Conservation (phyloP, 2,113 vertebrate genomes). For the Gallinago undulata region DNA sequence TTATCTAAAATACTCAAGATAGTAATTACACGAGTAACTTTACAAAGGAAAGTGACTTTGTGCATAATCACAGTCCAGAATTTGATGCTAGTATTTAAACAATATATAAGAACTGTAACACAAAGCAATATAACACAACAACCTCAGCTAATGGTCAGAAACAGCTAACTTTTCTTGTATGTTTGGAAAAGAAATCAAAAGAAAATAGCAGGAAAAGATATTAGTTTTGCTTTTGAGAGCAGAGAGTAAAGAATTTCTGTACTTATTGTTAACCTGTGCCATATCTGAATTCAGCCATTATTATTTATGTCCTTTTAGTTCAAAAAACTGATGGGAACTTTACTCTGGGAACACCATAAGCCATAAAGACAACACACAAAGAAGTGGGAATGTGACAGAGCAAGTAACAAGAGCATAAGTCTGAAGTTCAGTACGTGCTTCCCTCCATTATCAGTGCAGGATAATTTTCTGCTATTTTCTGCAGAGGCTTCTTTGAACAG, state of each 20-base stretch:
- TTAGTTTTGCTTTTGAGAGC: neutral
- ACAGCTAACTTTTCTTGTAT: neutral
- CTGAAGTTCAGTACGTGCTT: neutral
- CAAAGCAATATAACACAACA: neutral
- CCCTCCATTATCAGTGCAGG: neutral
- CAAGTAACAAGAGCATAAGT: neutral
- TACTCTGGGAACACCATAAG: neutral
- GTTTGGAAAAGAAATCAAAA: slow-evolving; percentile 5
- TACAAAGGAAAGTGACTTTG: neutral
- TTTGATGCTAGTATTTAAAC: neutral
- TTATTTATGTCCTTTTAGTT: neutral
- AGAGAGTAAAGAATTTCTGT: neutral
- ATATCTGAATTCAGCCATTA: neutral
- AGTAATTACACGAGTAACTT: neutral
- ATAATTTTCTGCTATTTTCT: slow-evolving; percentile 55
- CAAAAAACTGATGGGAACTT: neutral
- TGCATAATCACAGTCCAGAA: neutral
- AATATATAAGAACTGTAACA: neutral
- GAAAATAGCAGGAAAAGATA: neutral
- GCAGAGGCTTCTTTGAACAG: slow-evolving; percentile 37
- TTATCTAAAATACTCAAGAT: neutral
- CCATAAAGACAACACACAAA: neutral
- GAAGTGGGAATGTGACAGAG: neutral
- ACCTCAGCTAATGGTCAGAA: neutral
- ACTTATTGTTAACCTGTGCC: neutral